A percentile compares a stretch with the other conserved stretches of the same genome.
Evolutionary conservation across 1,140 invertebrate genomes (phyloP).

Genomic region (Mycetomoellerius zeteki): DNA sequence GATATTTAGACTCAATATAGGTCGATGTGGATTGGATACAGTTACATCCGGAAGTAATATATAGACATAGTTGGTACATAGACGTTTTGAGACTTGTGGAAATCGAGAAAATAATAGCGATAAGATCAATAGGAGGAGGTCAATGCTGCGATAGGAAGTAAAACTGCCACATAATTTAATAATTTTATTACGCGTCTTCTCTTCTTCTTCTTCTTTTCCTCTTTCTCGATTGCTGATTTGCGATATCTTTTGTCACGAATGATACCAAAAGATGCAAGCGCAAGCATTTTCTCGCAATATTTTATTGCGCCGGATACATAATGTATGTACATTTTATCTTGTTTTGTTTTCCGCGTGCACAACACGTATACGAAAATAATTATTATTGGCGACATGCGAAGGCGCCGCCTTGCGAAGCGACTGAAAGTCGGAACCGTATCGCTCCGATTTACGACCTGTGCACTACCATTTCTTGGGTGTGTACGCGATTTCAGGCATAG

Average conservation of each 20-base stretch:
- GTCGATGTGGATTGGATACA: no score
- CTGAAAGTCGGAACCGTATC: constrained; percentile 24
- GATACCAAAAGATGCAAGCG: constrained; percentile 1
- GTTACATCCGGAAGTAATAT: constrained; percentile 36
- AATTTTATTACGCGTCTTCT: constrained; percentile 53
- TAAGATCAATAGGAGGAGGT: constrained; percentile 64
- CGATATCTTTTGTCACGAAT: not conserved
- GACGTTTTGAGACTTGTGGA: constrained; percentile 60
- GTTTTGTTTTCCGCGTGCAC: constrained; percentile 37
- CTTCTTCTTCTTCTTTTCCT: not conserved
- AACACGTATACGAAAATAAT: constrained; percentile 38
- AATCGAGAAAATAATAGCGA: constrained; percentile 63
- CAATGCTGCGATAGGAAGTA: constrained; percentile 61
- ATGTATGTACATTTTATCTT: constrained; percentile 35
- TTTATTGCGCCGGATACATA: constrained; percentile 32
- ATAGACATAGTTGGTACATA: constrained; percentile 41
- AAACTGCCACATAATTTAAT: constrained; percentile 65
- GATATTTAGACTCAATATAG: no score
- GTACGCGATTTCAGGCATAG: constrained; percentile 35
- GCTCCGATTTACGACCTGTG: constrained; percentile 19
- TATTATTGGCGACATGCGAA: constrained; percentile 32
- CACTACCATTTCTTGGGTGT: not conserved
- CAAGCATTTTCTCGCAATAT: not conserved
- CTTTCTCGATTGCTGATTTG: constrained; percentile 47
- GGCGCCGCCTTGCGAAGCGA: not conserved